These are phyloP conservation scores for Epizoanthus fatuus DNA, from an alignment of 92 coral and sea anemone species.

Conservation along the genomic window DNA sequence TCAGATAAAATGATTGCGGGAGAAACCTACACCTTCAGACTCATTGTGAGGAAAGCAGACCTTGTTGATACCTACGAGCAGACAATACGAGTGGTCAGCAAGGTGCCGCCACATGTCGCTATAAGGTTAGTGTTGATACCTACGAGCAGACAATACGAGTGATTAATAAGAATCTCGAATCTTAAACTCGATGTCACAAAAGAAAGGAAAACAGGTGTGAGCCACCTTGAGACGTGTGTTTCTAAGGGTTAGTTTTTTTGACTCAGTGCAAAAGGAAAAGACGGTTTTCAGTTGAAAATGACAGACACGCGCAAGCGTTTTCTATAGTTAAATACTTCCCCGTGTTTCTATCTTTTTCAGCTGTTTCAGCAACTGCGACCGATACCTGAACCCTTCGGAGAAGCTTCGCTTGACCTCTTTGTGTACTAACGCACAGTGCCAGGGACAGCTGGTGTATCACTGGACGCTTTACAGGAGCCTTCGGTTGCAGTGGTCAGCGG, in stretches of 20 bases:
- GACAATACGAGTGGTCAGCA: too few species aligned
- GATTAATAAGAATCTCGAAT: not conserved
- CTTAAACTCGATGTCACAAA: too few species aligned
- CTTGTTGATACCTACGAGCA: not conserved
- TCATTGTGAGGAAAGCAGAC: not conserved
- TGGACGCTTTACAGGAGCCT: constrained; percentile 13
- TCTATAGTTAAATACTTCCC: too few species aligned
- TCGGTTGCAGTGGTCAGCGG: not conserved
- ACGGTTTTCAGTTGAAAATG: too few species aligned
- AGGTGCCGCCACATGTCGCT: too few species aligned
- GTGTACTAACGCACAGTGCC: constrained; percentile 2
- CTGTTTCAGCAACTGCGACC: constrained; percentile 43
- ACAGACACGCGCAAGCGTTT: too few species aligned
- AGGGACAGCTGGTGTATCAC: constrained; percentile 2
- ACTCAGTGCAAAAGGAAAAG: too few species aligned
- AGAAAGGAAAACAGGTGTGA: too few species aligned
- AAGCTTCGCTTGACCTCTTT: constrained; percentile 24
- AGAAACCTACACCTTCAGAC: constrained; percentile 24
- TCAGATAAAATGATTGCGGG: not conserved
- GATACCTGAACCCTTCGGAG: constrained; percentile 28
- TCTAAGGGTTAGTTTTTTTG: too few species aligned
- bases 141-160: too few species aligned
- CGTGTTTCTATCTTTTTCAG: not conserved
- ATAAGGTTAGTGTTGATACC: too few species aligned
- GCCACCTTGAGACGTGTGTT: too few species aligned